Evolutionary conservation across 1,140 invertebrate genomes (phyloP), one percentile per base, ranked within the genome.

Genomic region (Aphelenchoides fujianensis): DNA sequence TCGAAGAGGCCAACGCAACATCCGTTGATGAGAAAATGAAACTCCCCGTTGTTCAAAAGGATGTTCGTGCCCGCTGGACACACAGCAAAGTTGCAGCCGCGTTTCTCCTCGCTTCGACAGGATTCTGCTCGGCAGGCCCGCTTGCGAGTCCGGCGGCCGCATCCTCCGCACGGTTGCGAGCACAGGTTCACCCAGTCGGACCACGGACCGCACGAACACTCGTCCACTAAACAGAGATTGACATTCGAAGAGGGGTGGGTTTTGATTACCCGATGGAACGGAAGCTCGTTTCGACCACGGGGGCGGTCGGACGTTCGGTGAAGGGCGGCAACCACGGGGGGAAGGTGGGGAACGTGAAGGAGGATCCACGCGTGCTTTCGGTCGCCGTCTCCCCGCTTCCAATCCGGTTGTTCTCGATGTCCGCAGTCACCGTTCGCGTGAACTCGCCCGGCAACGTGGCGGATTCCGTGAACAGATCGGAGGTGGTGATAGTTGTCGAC

Each of bases 1-100:
- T 68, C 66, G 63, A 83, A 83, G 5, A 81, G 62, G 2, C 81
- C 81, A 16, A 83, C 79, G 61, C 81, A 83, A 55, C 81, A 83
- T n/a, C 81, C 79, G 68, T 82, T 83, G 75, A 79, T 84, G 1
- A 83, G 71, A 54, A 83, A 69, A 63, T 83, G 82, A 48, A 83
- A 81, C 71, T 83, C 82, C 9, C 77, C 73, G 69, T 83, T 83
- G 68, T 83, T 83, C 37, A 83, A 75, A 5, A 83, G 55, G 67
- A 83, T 82, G 64, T 83, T 83, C 2, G 81, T 84, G 12, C 79
- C 79, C 3, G 36, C 36, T 1, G 81, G 81, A 68, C 81, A 83
- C 7, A 71, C 74, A 5, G 66, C 64, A 34, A 82, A 79, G 57
- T 84, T 83, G 62, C 81, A 83, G 3, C 71, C 69, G n/a, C 81